Evolutionary conservation across 2,113 vertebrate species (phyloP).

Genomic region (Scortum barcoo): DNA sequence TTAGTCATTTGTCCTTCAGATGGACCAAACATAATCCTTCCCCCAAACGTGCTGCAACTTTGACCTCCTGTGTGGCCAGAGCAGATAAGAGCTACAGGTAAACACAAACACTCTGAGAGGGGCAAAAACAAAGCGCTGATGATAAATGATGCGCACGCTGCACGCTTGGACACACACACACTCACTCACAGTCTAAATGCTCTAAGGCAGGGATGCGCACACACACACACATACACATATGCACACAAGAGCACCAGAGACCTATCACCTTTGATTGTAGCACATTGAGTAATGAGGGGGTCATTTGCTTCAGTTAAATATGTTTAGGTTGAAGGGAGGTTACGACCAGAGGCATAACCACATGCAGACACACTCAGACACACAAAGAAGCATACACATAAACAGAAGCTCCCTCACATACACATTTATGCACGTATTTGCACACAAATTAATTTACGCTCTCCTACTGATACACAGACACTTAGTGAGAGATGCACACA

Average conservation of each 20-base stretch:
- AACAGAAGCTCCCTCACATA: conserved; percentile 20
- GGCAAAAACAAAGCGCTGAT: conserved; percentile 59
- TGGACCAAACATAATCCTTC: conserved; percentile 41
- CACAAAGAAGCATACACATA: conserved; percentile 19
- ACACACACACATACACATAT: conserved; percentile 8
- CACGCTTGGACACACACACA: conserved; percentile 16
- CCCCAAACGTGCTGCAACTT: conserved; percentile 22
- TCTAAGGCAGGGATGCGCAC: conserved; percentile 16
- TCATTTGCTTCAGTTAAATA: conserved; percentile 73
- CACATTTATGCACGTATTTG: conserved; percentile 25
- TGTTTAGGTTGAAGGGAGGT: conserved; percentile 61
- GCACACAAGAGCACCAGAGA: conserved; percentile 37
- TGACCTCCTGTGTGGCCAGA: conserved; percentile 66
- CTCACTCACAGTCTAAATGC: neutral
- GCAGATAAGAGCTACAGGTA: conserved; percentile 76
- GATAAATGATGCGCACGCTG: conserved; percentile 64
- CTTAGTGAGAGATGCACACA: conserved; percentile 7
- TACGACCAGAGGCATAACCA: conserved; percentile 61
- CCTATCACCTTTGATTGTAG: conserved; percentile 68
- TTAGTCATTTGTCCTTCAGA: conserved; percentile 42
- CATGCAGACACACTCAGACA: conserved; percentile 40
- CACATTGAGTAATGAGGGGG: conserved; percentile 77
- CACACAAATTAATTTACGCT: conserved; percentile 3
- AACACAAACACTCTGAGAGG: conserved; percentile 72
- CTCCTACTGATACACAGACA: conserved; percentile 7